These are phyloP conservation scores for Pachyramphus minor DNA, from an alignment of 2,113 vertebrate species.

Conservation along the genomic window DNA sequence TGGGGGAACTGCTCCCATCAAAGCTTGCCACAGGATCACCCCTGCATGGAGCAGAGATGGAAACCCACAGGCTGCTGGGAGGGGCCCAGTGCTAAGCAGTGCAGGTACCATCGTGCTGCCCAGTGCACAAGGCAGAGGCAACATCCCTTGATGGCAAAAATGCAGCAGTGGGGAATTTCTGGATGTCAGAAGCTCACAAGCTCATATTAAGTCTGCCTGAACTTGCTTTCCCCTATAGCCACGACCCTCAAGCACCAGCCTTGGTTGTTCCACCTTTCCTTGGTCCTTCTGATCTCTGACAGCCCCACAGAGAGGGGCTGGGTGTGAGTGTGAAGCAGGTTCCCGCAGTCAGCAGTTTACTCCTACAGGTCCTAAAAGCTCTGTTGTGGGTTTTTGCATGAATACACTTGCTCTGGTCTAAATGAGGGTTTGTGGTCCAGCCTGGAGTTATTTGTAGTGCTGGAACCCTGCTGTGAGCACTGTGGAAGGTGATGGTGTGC, in stretches of 20 bases:
- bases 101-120: fast-evolving
- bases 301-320: fast-evolving
- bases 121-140: neutral
- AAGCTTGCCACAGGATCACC: neutral
- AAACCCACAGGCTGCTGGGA: neutral
- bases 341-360: neutral
- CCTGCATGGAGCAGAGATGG: neutral
- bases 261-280: neutral
- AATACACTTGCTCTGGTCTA: neutral
- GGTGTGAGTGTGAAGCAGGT: neutral
- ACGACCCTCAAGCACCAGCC: neutral
- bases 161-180: neutral
- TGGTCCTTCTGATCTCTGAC: neutral
- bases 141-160: too few species aligned
- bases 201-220: neutral
- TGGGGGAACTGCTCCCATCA: neutral
- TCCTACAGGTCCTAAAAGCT: neutral
- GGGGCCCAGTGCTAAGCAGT: fast-evolving
- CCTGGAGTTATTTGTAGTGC: neutral
- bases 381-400: neutral
- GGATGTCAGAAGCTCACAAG: neutral
- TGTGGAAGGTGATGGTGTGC: neutral
- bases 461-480: neutral
- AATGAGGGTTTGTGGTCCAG: neutral
- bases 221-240: neutral